Conservation (phyloP, 2,888 invertebrate species). For the Agonopterix alstromeriana region DNA sequence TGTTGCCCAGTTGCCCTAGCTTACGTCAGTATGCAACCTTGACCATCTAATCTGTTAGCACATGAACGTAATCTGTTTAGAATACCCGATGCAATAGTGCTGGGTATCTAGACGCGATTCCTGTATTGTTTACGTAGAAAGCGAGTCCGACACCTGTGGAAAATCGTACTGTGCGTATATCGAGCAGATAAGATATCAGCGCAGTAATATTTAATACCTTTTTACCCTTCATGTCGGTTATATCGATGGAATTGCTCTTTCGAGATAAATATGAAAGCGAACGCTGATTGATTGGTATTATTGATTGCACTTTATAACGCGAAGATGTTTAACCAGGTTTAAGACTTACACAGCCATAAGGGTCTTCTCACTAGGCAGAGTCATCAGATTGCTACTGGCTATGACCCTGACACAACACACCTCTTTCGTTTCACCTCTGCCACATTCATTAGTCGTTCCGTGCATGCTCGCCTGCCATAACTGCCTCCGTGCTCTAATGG, state of each 20-base stretch:
- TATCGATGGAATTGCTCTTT: slow-evolving; percentile 1
- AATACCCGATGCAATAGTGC: not conserved
- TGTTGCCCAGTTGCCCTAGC: not conserved
- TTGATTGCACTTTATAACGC: too few relatives aligned
- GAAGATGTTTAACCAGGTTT: too few relatives aligned
- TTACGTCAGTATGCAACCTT: slow-evolving; percentile 61
- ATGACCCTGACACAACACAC: too few relatives aligned
- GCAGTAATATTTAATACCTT: slow-evolving; percentile 35
- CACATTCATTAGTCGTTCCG: too few relatives aligned
- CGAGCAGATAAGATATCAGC: slow-evolving; percentile 67
- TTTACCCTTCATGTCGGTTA: slow-evolving; percentile 12
- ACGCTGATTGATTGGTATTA: not conserved
- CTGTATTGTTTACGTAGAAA: not conserved
- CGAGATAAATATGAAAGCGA: slow-evolving; percentile 1
- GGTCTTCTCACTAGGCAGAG: too few relatives aligned
- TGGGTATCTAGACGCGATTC: not conserved
- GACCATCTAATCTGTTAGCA: slow-evolving; percentile 48
- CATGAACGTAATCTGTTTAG: slow-evolving; percentile 33
- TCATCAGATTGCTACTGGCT: too few relatives aligned
- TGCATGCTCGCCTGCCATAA: too few relatives aligned
- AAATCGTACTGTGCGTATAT: slow-evolving; percentile 58
- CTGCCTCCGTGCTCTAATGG: too few relatives aligned
- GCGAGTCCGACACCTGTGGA: slow-evolving; percentile 12
- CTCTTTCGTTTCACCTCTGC: too few relatives aligned
- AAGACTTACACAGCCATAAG: too few relatives aligned